Base-by-base conservation (phyloP, 2,888 invertebrate species). In the Epinotia bilunana region DNA sequence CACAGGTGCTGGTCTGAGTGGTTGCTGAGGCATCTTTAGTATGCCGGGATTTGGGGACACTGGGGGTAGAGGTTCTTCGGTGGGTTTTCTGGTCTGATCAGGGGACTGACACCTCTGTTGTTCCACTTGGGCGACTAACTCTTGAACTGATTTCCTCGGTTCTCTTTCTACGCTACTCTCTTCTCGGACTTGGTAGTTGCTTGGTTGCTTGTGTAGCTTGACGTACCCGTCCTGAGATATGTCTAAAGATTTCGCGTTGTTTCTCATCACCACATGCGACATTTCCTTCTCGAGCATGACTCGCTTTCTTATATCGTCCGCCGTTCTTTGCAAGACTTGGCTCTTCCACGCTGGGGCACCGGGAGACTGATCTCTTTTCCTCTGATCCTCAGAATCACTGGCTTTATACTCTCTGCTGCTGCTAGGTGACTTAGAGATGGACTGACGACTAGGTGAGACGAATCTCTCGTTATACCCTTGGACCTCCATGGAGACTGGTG, bases 91-190 rank as follows among this genome's bases (percentile, higher is more conserved):
- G 43, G 84, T 78, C 81, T 92, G 87, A 74, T 92, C 93, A 2
- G 92, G 93, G 5, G 91, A 90, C 81, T 84, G 83, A 82, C 90
- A 82, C 84, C 91, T 84, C 74, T 93, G 91, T 70, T 95, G 92
- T 84, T 96, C 96, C 12, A 95, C 95, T 83, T 95, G 94, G 1
- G 95, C 95, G 33, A 96, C 95, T 79, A 96, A 87, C 82, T 96
- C 95, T 81, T 95, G 96, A 0, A 96, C 96, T 0, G 95, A 95
- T 79, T 93, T 95, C 62, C 95, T 90, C 2, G 91, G 91, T 68
- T 90, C 90, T 77, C 90, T 89, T 68, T 87, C 89, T 28, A 87
- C 80, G 58, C 80, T 80, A 58, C 78, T 85, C 33, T 88, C 88
- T 70, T 85, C 86, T 71, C 80, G 80, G 6, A 72, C 23, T 9